These are phyloP conservation scores for Charaxes varanes DNA, from an alignment of 1,140 invertebrate species.

Conservation along the genomic window DNA sequence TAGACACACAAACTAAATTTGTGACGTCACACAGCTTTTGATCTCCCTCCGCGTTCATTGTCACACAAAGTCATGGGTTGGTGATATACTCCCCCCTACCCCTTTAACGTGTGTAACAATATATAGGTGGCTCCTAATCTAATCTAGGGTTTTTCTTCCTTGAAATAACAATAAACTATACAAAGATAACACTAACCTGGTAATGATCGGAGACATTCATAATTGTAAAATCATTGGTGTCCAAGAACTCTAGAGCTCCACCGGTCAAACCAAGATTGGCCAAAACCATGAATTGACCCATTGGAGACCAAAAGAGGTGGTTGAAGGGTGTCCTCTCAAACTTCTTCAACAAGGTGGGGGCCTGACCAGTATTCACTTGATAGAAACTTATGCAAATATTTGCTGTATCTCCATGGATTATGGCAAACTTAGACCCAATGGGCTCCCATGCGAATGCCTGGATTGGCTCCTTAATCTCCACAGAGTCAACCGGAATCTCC, in stretches of 20 bases:
- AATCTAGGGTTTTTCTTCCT: too few species aligned
- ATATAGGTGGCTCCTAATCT: too few species aligned
- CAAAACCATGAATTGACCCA: constrained; percentile 95
- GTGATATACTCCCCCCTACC: too few species aligned
- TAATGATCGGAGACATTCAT: constrained; percentile 97
- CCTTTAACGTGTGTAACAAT: too few species aligned
- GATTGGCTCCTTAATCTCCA: constrained; percentile 95
- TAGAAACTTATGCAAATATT: constrained; percentile 95
- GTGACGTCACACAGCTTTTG: too few species aligned
- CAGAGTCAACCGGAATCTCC: constrained; percentile 97
- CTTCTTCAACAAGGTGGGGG: constrained; percentile 90
- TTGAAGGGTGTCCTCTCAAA: constrained; percentile 95
- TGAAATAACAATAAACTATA: too few species aligned
- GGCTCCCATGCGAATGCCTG: constrained; percentile 99
- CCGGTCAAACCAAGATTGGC: constrained; percentile 89
- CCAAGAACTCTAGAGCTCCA: constrained; percentile 95
- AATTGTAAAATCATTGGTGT: constrained; percentile 94
- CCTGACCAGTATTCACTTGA: constrained; percentile 91
- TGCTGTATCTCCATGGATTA: constrained; percentile 94
- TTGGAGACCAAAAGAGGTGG: constrained; percentile 97
- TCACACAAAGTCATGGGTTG: too few species aligned
- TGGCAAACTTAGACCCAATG: constrained; percentile 94
- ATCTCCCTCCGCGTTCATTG: too few species aligned
- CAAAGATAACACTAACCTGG: constrained; percentile 74
- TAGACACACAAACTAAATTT: too few species aligned